A percentile compares a stretch with the other conserved stretches of the same genome.
Conservation (phyloP, 2,888 invertebrate species). For the Liodrosophila aerea region DNA sequence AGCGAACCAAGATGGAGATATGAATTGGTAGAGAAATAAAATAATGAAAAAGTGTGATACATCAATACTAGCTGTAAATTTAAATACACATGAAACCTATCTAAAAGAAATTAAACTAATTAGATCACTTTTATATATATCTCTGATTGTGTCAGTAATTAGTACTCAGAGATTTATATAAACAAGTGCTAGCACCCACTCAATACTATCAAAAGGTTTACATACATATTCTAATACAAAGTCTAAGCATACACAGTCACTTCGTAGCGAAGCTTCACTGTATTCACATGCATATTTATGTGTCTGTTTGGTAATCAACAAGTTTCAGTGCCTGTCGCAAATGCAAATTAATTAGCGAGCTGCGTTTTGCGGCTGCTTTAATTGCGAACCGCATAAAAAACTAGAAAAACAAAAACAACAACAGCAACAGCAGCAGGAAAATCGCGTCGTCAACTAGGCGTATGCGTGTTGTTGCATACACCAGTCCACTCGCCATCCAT, state of each 20-base stretch:
- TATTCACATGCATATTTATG: background rate
- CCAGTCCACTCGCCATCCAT: background rate
- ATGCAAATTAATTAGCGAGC: slow-evolving; percentile 75
- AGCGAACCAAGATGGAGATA: background rate
- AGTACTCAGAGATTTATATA: too few species aligned
- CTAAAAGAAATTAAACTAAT: too few species aligned
- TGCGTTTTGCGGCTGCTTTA: slow-evolving; percentile 58
- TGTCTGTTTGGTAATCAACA: slow-evolving; percentile 59
- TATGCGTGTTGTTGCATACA: slow-evolving; percentile 69
- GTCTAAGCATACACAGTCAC: too few species aligned
- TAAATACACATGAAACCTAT: too few species aligned
- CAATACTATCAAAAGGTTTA: too few species aligned
- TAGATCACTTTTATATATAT: too few species aligned
- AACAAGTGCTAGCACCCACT: too few species aligned
- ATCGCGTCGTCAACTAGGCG: slow-evolving; percentile 51
- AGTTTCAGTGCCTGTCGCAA: slow-evolving; percentile 52
- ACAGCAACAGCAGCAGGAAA: background rate
- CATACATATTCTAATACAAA: too few species aligned
- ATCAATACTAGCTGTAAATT: too few species aligned
- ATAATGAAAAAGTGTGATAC: too few species aligned
- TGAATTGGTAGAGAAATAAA: too few species aligned
- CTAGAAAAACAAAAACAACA: slow-evolving; percentile 2
- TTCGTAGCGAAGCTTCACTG: slow-evolving; percentile 8
- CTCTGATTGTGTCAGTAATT: too few species aligned
- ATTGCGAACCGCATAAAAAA: slow-evolving; percentile 48